Percentiles rank a stretch among this genome's conserved stretches.
Evolutionary conservation across 2,113 vertebrate genomes (phyloP).

Genomic region (Martes martes): DNA sequence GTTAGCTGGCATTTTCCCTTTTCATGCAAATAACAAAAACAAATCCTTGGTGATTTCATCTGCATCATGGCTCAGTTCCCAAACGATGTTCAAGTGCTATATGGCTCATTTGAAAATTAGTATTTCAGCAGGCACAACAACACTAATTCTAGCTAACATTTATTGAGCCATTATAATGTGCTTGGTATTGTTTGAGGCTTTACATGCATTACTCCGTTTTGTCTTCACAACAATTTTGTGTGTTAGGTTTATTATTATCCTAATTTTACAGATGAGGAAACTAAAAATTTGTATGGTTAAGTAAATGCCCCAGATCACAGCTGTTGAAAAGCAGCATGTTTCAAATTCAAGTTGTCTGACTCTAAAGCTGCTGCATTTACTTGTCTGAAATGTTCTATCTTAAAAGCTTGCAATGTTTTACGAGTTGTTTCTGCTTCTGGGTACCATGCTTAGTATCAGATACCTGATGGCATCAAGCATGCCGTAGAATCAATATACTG

Average conservation of each 20-base stretch:
- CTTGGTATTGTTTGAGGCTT: neutral
- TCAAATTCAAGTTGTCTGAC: neutral
- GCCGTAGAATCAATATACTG: neutral
- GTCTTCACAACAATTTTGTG: neutral
- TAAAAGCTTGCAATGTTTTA: neutral
- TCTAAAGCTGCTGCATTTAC: neutral
- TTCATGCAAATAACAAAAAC: constrained; percentile 17
- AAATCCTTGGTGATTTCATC: neutral
- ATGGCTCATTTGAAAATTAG: constrained; percentile 33
- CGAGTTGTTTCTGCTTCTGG: neutral
- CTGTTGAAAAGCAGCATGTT: neutral
- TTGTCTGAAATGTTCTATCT: neutral
- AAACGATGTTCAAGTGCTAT: neutral
- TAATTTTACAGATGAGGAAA: neutral
- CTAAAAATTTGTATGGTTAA: neutral
- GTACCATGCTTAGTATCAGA: neutral
- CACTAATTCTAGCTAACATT: neutral
- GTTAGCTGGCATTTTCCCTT: neutral
- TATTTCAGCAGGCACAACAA: constrained; percentile 7
- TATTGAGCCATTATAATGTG: neutral
- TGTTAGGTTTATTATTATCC: neutral
- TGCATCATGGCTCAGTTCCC: neutral
- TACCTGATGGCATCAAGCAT: neutral
- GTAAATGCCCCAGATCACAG: neutral
- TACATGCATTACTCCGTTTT: neutral